Percentiles rank a stretch among this genome's conserved stretches.
These are phyloP conservation scores for Acipenser oxyrinchus DNA, from an alignment of 2,797 vertebrate genomes.

Conservation along the genomic window DNA sequence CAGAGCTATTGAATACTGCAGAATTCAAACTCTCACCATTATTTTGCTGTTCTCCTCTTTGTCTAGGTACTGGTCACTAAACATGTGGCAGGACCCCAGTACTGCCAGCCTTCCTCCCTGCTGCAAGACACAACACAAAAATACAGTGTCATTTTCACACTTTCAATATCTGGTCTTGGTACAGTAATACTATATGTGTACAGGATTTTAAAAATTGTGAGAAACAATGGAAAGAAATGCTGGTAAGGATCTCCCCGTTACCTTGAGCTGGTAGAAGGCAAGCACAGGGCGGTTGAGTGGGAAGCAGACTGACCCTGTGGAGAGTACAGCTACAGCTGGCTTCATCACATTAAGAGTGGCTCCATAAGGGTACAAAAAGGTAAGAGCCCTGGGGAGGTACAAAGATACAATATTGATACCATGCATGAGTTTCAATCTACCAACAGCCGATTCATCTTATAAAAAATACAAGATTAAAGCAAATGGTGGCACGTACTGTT, in stretches of 20 bases:
- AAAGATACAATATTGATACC: not conserved
- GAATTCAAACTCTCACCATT: conserved; percentile 60
- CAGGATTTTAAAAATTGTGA: too few relatives aligned
- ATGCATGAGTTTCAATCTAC: too few relatives aligned
- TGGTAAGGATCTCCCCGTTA: conserved; percentile 32
- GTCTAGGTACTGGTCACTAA: conserved; percentile 90
- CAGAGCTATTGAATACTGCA: not conserved
- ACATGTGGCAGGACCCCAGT: conserved; percentile 93
- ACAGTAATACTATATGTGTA: too few relatives aligned
- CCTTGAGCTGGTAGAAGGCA: conserved; percentile 83
- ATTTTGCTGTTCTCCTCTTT: conserved; percentile 97
- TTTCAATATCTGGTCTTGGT: too few relatives aligned
- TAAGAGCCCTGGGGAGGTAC: conserved; percentile 67
- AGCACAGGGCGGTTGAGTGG: conserved; percentile 87
- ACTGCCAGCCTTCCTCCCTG: conserved; percentile 85
- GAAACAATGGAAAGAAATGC: too few relatives aligned
- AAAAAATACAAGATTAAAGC: too few relatives aligned
- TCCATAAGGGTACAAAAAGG: conserved; percentile 88
- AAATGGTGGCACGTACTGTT: too few relatives aligned
- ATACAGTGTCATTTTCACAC: conserved; percentile 6
- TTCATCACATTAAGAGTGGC: conserved; percentile 88
- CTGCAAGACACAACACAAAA: conserved; percentile 37
- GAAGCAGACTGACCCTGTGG: conserved; percentile 90
- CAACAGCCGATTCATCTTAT: too few relatives aligned
- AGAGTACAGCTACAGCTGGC: conserved; percentile 81